phyloP scores from a whole-genome alignment of 2,888 invertebrate genomes.

The Nephrotoma guestfalica region DNA sequence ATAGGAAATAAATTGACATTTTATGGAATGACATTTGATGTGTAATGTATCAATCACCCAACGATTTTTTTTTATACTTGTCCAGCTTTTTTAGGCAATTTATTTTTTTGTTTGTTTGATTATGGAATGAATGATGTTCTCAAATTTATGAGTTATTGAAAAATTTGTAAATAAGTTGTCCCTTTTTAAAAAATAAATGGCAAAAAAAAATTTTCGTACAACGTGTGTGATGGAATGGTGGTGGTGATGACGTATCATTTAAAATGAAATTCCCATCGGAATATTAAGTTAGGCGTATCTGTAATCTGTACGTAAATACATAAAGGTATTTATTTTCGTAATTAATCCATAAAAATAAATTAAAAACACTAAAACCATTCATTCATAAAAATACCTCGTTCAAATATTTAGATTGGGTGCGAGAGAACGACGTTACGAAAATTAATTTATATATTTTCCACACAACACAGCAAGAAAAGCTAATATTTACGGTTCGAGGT shows the following conservation, averaged over 20 bases:
- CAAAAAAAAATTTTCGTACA: too few relatives aligned
- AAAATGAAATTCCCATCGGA: too few relatives aligned
- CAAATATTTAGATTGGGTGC: neutral
- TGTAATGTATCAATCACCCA: neutral
- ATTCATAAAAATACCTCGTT: neutral
- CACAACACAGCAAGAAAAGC: neutral
- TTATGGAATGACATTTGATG: neutral
- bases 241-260: too few relatives aligned
- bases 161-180: neutral
- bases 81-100: neutral
- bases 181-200: neutral
- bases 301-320: neutral
- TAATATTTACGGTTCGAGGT: neutral
- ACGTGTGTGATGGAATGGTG: neutral
- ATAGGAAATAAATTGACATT: neutral
- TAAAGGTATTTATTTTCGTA: neutral
- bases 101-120: neutral
- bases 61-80: neutral
- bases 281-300: too few relatives aligned
- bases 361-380: neutral
- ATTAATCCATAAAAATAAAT: neutral
- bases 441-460: neutral
- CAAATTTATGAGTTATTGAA: neutral
- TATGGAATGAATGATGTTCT: neutral
- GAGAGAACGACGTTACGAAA: neutral